These are phyloP conservation scores for Neodiprion fabricii DNA, from an alignment of 1,140 invertebrate species.

Conservation along the genomic window DNA sequence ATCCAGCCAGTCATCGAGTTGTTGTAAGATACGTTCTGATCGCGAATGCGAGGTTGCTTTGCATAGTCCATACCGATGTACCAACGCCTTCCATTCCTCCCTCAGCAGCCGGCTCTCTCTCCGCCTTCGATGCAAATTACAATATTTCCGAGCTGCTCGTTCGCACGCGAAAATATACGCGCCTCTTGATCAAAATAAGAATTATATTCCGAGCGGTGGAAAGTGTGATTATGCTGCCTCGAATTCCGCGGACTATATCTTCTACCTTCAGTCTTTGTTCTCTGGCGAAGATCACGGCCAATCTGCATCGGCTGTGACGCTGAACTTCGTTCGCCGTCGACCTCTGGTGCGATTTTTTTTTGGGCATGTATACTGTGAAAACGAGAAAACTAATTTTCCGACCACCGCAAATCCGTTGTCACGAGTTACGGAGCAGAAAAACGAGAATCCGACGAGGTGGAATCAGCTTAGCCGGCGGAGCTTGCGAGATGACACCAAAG, in stretches of 20 bases:
- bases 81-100: conserved; percentile 38
- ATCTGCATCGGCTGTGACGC: no score
- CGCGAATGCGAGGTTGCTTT: conserved; percentile 36
- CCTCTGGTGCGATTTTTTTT: no score
- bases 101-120: conserved; percentile 46
- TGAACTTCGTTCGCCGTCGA: no score
- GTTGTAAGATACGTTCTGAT: not conserved
- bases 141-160: conserved; percentile 57
- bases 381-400: not conserved
- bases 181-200: conserved; percentile 53
- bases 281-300: no score
- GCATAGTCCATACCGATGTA: conserved; percentile 53
- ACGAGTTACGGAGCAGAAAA: conserved; percentile 5
- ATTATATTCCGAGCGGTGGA: conserved; percentile 1
- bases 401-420: not conserved
- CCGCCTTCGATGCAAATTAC: conserved; percentile 60
- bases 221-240: not conserved
- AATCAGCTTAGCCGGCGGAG: not conserved
- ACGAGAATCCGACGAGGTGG: not conserved
- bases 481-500: not conserved
- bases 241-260: no score
- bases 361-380: not conserved
- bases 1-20: not conserved
- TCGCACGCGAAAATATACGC: conserved; percentile 59
- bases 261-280: no score